Base-by-base conservation (phyloP, 64 coral and sea anemone genomes). In the Orbicella faveolata region DNA sequence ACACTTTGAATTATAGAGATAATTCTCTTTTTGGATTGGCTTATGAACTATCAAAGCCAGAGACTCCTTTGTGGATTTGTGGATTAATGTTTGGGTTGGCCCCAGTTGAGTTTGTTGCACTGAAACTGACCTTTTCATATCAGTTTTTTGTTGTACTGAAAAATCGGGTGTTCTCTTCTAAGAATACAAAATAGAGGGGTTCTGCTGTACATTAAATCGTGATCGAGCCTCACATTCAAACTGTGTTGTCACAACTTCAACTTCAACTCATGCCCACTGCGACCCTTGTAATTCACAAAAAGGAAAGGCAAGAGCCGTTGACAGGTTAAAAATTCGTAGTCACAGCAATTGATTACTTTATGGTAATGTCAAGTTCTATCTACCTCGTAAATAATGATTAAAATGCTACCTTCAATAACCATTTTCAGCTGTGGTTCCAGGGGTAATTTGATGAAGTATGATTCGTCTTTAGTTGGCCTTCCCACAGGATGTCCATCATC, bases 361-460 rank as follows among this genome's bases (percentile, higher is more conserved):
- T 75, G 39, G 63, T 41, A 76, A 34, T 51, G 51, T 64, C 13
- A 63, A 84, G n/a, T 23, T 23, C n/a, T 44, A 44, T 84, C 54
- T 44, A 20, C 51, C 52, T 0, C 30, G 4, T 62, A 52, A 21
- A 25, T 84, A 25, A 25, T 63, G 61, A 63, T 63, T 63, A 63
- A 63, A 23, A 63, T 26, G 19, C 13, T 88, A 88, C 86, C 86
- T 88, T 88, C 69, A 88, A 88, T 75, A 74, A 75, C 75, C 44
- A 75, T 52, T 41, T 87, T 87, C 53, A 87, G 84, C 53, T 87
- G 84, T 34, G 84, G 72, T 74, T 87, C 84, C 37, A 87, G 65
- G 14, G 64, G 84, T 73, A 87, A 19, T 72, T 74, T 14, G 39
- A 52, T 51, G 34, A 74, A 72, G 61, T 68, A 87, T 87, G 83